phyloP scores from a whole-genome alignment of 2,888 invertebrate genomes.

The Cloeon dipterum region DNA sequence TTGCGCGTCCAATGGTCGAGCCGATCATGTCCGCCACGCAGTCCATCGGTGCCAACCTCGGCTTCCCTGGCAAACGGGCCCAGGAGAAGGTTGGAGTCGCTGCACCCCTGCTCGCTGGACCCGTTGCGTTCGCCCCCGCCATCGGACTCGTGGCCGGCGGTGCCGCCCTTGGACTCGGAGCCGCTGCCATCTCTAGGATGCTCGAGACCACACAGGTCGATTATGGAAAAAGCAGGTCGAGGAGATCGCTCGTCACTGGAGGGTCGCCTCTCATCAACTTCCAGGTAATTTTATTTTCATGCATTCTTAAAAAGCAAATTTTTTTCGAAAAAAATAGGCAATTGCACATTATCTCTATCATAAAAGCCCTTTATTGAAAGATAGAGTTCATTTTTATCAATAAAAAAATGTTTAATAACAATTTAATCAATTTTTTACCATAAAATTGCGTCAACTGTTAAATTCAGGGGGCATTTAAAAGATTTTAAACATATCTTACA shows the following conservation, averaged over 20 bases:
- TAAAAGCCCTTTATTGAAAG: no score
- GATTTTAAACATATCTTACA: no score
- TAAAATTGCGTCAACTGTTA: no score
- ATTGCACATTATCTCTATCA: no score
- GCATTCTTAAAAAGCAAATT: no score
- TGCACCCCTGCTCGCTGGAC: slow-evolving; percentile 27
- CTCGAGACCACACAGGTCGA: slow-evolving; percentile 6
- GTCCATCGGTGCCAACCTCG: not conserved
- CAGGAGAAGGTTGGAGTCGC: slow-evolving; percentile 41
- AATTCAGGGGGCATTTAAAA: no score
- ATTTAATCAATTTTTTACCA: no score
- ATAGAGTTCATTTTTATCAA: no score
- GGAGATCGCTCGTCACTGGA: not conserved
- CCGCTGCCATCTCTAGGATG: slow-evolving; percentile 46
- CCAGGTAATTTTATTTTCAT: not conserved
- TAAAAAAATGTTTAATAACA: no score
- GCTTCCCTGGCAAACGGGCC: not conserved
- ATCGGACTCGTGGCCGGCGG: slow-evolving; percentile 60
- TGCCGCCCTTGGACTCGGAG: slow-evolving; percentile 57
- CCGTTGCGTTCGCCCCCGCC: slow-evolving; percentile 54
- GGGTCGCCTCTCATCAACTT: not conserved
- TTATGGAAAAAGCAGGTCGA: not conserved
- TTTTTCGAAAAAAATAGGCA: no score
- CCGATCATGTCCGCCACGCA: slow-evolving; percentile 41
- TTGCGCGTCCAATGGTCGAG: slow-evolving; percentile 40